Evolutionary conservation across 2,797 vertebrate genomes (phyloP).

Genomic region (Vespertilio murinus): DNA sequence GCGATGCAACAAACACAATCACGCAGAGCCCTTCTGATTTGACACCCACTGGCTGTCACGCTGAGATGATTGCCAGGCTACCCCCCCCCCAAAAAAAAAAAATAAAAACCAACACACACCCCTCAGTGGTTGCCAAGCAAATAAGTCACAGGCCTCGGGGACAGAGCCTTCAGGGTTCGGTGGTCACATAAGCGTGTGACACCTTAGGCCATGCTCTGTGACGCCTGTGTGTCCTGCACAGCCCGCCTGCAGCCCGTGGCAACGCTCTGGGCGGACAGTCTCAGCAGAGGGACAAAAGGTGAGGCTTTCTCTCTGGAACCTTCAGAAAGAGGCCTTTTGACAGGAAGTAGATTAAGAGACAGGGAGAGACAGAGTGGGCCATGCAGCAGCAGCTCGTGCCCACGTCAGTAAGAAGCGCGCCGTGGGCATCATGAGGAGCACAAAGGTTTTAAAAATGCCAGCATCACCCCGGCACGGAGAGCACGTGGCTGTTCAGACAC

Average conservation of each 20-base stretch:
- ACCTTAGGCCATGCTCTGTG: conserved; percentile 42
- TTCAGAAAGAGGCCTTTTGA: conserved; percentile 71
- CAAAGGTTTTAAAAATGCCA: not conserved
- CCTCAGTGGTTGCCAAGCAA: conserved; percentile 58
- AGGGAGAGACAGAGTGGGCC: conserved; percentile 63
- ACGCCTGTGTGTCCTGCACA: not conserved
- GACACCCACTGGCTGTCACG: not conserved
- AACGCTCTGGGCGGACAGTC: not conserved
- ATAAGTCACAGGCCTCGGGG: not conserved
- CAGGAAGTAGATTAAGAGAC: conserved; percentile 73
- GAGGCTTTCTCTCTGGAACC: conserved; percentile 73
- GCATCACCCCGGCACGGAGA: conserved; percentile 3
- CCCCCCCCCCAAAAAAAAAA: not conserved
- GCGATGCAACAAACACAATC: not conserved
- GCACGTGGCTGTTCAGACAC: conserved; percentile 63
- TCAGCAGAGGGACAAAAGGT: conserved; percentile 65
- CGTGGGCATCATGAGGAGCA: conserved; percentile 52
- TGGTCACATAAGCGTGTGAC: conserved; percentile 46
- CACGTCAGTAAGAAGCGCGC: conserved; percentile 65
- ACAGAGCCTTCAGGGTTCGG: not conserved
- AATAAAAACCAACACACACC: not conserved
- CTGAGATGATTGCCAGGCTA: not conserved
- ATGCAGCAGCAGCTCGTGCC: conserved; percentile 67
- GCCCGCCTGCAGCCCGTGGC: fast-evolving
- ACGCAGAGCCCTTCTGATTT: not conserved